Evolutionary conservation across 1,140 invertebrate species (phyloP).

Genomic region (Leptoteleia sp.): DNA sequence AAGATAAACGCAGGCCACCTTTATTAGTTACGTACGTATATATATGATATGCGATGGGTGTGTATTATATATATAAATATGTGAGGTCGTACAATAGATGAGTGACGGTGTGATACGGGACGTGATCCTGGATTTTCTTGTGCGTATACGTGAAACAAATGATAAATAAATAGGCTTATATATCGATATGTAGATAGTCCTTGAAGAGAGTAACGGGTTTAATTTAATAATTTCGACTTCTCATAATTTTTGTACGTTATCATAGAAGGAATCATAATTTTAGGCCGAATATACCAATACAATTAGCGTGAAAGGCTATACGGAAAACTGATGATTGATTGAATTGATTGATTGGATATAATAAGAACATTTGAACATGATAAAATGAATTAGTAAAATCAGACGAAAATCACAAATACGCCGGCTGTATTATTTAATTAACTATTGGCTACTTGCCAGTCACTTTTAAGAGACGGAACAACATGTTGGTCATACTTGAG

Average conservation of each 20-base stretch:
- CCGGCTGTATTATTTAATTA: slow-evolving; percentile 78
- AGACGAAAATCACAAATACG: slow-evolving; percentile 61
- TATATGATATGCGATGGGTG: slow-evolving; percentile 49
- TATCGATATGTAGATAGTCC: slow-evolving; percentile 79
- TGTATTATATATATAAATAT: slow-evolving; percentile 64
- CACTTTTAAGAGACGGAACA: slow-evolving; percentile 72
- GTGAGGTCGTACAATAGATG: slow-evolving; percentile 59
- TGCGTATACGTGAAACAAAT: slow-evolving; percentile 67
- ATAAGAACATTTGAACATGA: slow-evolving; percentile 30
- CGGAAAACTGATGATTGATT: slow-evolving; percentile 40
- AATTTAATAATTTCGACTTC: slow-evolving; percentile 79
- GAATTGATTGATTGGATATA: slow-evolving; percentile 3
- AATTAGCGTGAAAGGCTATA: slow-evolving; percentile 59
- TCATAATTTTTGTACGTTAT: slow-evolving; percentile 80
- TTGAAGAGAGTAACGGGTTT: slow-evolving; percentile 76
- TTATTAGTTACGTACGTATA: slow-evolving; percentile 53
- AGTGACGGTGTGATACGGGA: slow-evolving; percentile 67
- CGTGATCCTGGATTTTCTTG: slow-evolving; percentile 64
- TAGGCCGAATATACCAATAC: slow-evolving; percentile 69
- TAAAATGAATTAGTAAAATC: slow-evolving; percentile 42
- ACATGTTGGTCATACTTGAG: slow-evolving; percentile 77
- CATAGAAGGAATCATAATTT: slow-evolving; percentile 76
- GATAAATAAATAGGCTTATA: slow-evolving; percentile 74
- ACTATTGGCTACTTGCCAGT: slow-evolving; percentile 73
- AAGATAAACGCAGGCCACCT: slow-evolving; percentile 42